Base-by-base conservation (phyloP, 2,888 invertebrate genomes). In the Mythimna loreyi region DNA sequence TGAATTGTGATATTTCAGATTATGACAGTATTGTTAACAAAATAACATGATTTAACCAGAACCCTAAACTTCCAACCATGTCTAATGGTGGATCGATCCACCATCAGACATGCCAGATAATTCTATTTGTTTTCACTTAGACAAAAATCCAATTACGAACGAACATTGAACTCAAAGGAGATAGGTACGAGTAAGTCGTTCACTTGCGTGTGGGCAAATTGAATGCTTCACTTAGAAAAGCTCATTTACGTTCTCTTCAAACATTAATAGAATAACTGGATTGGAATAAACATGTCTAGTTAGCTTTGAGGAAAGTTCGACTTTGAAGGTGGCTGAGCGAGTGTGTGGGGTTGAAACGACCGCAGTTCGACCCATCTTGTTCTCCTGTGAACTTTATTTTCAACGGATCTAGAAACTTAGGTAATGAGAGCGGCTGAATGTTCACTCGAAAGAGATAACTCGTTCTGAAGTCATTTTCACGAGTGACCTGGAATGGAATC, bases 261-360 rank as follows among this genome's bases (percentile, higher is more conserved):
- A 72, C 57, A 65, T 78, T 72, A 84, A 86, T 81, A 79, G 69
- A 80, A 81, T 84, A 75, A 85, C 71, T 81, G 79, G 61, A 76
- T 70, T 80, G 72, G 75, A 86, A 85, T 79, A 81, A 82, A 81
- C 80, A 75, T 78, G 68, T 80, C 75, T 75, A 63, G 80, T 76
- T 64, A 53, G 63, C 81, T 69, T 78, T 63, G 61, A 61, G 47
- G 25, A 50, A 67, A 64, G 68, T 79, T 78, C 21, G 28, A 30
- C 72, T 78, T 78, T 81, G 66, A 72, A 65, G 45, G 55, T 67
- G 47, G 28, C 11, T 57, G 50, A 23, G 47, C 11, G 43, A 19
- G 53, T 57, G 56, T 19, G 25, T 9, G 28, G 45, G 25, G 30
- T 28, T 57, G 25, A 45, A 11, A 21, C 50, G 23, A n/a, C 60